Evolutionary conservation across 2,113 vertebrate species (phyloP), one percentile per base, ranked within the genome.

Genomic region (Poecilia latipinna): DNA sequence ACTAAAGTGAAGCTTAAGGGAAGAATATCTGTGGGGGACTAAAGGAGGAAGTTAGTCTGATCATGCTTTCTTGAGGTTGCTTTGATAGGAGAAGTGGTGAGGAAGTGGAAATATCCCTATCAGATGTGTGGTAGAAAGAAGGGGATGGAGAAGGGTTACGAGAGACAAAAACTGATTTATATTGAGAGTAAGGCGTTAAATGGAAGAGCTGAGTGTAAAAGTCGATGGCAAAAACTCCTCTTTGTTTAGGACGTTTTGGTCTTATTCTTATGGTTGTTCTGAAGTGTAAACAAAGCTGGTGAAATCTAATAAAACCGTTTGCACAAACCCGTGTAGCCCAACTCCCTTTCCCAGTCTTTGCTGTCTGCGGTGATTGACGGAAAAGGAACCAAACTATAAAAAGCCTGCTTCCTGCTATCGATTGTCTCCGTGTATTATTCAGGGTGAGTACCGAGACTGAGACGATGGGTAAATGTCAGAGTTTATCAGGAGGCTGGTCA

Each of bases 401-500:
- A 86, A 70, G 12, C 12, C 70, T 65, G 79, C 72, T 90, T 87
- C 84, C 71, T 67, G 72, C 66, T 78, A 89, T 91, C 66, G 89
- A 92, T 91, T 72, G 28, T 28, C 72, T 74, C 33, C 48, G 87
- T 91, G 84, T 81, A 80, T 93, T 89, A 92, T 91, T 93, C 86
- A 93, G 84, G 61, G 12, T 65, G 74, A 81, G 86, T 35, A 80
- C 63, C 29, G 74, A 77, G 65, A 32, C 67, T 72, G 80, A 82
- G 74, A 66, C 42, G 42, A 70, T 77, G 68, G 66, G 82, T 69
- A 88, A 91, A 91, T 89, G 80, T 78, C 88, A 90, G 65, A 83
- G 84, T 80, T 84, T 61, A 90, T 84, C 85, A 69, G 75, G 69
- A 89, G 83, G 35, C 79, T 75, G 75, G 75, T 88, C 88, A 91